Percentiles rank a stretch among this genome's conserved stretches.
Conservation (phyloP, 2,113 vertebrate genomes). For the Lepidothrix coronata region DNA sequence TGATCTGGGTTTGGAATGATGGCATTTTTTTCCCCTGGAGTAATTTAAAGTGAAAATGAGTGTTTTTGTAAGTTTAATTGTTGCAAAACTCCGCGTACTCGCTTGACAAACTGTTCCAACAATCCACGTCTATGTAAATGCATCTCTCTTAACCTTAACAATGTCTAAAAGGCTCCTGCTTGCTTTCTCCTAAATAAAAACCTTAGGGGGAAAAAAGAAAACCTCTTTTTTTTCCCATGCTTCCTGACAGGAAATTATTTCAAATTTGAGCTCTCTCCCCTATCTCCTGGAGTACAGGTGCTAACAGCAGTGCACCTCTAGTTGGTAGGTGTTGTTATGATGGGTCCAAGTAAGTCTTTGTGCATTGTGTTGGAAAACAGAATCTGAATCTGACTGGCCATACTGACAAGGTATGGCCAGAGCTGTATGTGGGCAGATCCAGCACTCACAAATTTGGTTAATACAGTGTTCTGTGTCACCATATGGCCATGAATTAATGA, state of each 20-base stretch:
- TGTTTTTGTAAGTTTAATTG: not conserved
- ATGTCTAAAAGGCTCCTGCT: not conserved
- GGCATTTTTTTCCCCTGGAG: not conserved
- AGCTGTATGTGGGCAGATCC: not conserved
- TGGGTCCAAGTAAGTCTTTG: not conserved
- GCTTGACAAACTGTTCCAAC: not conserved
- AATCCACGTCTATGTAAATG: not conserved
- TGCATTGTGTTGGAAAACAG: not conserved
- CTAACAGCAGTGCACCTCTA: not conserved
- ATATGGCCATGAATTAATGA: not conserved
- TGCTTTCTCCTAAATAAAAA: not conserved
- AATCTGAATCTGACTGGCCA: not conserved
- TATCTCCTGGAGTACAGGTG: not conserved
- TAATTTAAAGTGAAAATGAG: not conserved
- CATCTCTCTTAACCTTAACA: not conserved
- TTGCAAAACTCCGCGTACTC: not conserved
- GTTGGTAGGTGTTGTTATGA: not conserved
- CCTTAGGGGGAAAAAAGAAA: rapidly evolving
- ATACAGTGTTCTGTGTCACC: not conserved
- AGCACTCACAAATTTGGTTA: not conserved
- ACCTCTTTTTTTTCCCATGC: not conserved
- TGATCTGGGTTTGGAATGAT: not conserved
- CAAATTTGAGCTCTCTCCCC: not conserved
- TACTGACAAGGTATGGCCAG: not conserved
- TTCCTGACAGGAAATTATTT: not conserved